Evolutionary conservation across 2,797 vertebrate species (phyloP), one percentile per base, ranked within the genome.

Genomic region (Poecilia wingei): DNA sequence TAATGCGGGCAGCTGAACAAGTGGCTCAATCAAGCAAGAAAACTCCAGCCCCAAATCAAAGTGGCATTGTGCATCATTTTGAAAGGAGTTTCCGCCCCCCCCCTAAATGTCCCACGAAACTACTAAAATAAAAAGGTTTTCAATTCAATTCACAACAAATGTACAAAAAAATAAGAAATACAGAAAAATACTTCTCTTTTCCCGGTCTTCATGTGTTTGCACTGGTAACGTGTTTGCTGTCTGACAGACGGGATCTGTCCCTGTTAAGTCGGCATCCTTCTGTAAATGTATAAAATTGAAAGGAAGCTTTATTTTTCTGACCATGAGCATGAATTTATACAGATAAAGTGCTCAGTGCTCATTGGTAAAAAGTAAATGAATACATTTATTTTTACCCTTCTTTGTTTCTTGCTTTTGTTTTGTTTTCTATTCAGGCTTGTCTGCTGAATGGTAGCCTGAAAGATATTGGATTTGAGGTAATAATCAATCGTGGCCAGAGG

Each of bases 241-340:
- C n/a, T 73, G 51, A 72, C 82, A 89, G 82, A 88, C 46, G 45
- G 81, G 72, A 74, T 82, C 77, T 89, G 80, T 86, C 86, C 83
- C 41, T 80, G 61, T 90, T 75, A 74, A 79, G 79, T 85, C 84
- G 88, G 84, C 84, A 86, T 75, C 43, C 74, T 59, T 51, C 31
- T 79, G 75, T 41, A 81, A 76, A 83, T 4, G 61, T 41, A 47
- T 31, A 78, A 83, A 83, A 69, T 6, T 73, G 25, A 78, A 14
- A 7, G 31, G 72, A 47, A 70, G 79, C 66, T 55, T 33, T 1
- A 68, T 28, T 18, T 72, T 71, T 25, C 10, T 39, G 45, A 20
- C 9, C 39, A 61, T 45, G 33, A 68, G 76, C 36, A 14, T 51
- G 73, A 57, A 83, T 51, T 53, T 9, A 36, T 36, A n/a, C 43